These are phyloP conservation scores for Machaerirhynchus nigripectus DNA, from an alignment of 2,113 vertebrate genomes.

Conservation along the genomic window DNA sequence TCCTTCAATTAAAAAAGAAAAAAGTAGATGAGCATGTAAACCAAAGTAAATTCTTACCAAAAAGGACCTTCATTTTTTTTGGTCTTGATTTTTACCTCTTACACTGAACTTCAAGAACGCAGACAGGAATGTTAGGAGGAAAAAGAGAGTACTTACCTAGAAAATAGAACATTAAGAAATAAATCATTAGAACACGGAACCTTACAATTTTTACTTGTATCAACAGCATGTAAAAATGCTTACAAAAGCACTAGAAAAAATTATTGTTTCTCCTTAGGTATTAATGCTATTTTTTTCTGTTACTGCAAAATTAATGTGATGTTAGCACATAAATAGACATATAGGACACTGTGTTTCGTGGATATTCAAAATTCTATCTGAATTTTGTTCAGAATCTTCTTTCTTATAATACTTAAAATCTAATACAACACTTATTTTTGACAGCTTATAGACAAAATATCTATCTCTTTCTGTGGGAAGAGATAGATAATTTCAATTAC, in stretches of 20 bases:
- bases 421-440: not conserved
- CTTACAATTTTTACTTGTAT: not conserved
- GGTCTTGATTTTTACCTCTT: not conserved
- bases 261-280: not conserved
- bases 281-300: not conserved
- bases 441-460: not conserved
- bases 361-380: not conserved
- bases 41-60: conserved; percentile 31
- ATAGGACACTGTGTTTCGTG: not conserved
- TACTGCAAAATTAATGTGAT: not conserved
- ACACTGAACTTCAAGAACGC: not conserved
- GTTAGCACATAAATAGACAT: not conserved
- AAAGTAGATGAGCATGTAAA: not conserved
- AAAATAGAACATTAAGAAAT: conserved; percentile 49
- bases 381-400: not conserved
- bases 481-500: too few relatives aligned
- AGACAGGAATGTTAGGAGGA: not conserved
- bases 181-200: not conserved
- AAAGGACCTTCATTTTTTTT: not conserved
- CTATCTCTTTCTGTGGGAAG: not conserved
- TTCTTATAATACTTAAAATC: not conserved
- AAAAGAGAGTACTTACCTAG: conserved; percentile 73
- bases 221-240: not conserved
- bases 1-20: not conserved
- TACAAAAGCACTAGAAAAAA: not conserved